phyloP scores from a whole-genome alignment of 2,113 vertebrate species.

The Merops nubicus region DNA sequence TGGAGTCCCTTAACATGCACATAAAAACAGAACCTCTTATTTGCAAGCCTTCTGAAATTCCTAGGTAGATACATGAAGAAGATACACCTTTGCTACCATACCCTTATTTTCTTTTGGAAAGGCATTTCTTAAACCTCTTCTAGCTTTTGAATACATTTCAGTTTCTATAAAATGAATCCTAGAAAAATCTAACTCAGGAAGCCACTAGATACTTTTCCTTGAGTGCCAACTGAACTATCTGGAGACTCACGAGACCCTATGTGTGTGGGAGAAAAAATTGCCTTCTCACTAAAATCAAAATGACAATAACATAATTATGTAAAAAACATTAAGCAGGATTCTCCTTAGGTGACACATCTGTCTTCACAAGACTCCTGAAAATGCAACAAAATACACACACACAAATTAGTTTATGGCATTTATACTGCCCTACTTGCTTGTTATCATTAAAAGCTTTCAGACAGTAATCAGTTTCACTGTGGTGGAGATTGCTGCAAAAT shows the following conservation, averaged over 20 bases:
- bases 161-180: background rate
- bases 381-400: conserved; percentile 25
- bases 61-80: background rate
- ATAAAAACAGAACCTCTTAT: background rate
- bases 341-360: conserved; percentile 43
- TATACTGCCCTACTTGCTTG: conserved; percentile 25
- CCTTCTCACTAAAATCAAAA: background rate
- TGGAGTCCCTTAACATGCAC: background rate
- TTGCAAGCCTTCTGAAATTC: background rate
- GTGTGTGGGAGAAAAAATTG: background rate
- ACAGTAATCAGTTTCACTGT: conserved; percentile 71
- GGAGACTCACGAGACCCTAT: background rate
- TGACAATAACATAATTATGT: background rate
- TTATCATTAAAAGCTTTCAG: conserved; percentile 75
- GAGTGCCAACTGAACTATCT: background rate
- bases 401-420: conserved; percentile 18
- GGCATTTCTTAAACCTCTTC: background rate
- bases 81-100: background rate
- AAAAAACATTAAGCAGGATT: conserved; percentile 19
- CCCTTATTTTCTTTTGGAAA: background rate
- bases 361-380: conserved; percentile 19
- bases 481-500: conserved; percentile 75
- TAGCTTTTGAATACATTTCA: background rate
- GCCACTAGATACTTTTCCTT: background rate
- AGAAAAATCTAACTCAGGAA: background rate